phyloP scores from a whole-genome alignment of 2,888 invertebrate species.

The Ennomos fuscantarius region DNA sequence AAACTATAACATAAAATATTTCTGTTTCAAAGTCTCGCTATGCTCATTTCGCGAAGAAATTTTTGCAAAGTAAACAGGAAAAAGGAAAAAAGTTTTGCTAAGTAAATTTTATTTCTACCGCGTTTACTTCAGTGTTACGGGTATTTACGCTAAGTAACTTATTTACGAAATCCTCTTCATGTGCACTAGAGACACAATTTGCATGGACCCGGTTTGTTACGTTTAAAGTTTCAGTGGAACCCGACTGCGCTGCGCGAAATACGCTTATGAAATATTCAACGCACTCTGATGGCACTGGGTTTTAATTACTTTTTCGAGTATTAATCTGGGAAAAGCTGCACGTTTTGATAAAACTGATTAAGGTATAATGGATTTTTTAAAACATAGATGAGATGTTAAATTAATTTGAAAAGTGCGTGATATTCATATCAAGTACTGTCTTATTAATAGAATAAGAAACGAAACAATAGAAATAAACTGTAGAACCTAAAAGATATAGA shows the following conservation, averaged over 20 bases:
- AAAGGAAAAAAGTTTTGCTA: too few species aligned
- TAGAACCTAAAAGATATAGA: too few species aligned
- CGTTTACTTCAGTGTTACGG: too few species aligned
- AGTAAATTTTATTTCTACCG: too few species aligned
- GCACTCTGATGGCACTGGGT: conserved; percentile 43
- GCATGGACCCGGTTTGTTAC: conserved; percentile 54
- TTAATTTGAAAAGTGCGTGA: too few species aligned
- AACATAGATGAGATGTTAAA: too few species aligned
- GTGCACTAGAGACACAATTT: conserved; percentile 16
- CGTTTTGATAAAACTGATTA: conserved; percentile 5
- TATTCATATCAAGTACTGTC: too few species aligned
- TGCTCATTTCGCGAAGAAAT: too few species aligned
- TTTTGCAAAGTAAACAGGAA: too few species aligned
- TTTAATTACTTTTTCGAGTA: conserved; percentile 42
- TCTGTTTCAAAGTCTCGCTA: too few species aligned
- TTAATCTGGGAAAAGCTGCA: conserved; percentile 23
- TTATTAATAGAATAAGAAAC: too few species aligned
- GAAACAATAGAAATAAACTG: neutral
- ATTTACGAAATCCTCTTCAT: conserved; percentile 4
- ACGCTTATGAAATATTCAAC: conserved; percentile 61
- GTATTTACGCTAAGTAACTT: neutral
- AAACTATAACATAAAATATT: too few species aligned
- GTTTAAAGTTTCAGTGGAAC: conserved; percentile 50
- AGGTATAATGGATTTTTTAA: neutral
- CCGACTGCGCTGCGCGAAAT: conserved; percentile 45